Conservation (phyloP, 2,113 vertebrate species). For the Zosterops japonicus region DNA sequence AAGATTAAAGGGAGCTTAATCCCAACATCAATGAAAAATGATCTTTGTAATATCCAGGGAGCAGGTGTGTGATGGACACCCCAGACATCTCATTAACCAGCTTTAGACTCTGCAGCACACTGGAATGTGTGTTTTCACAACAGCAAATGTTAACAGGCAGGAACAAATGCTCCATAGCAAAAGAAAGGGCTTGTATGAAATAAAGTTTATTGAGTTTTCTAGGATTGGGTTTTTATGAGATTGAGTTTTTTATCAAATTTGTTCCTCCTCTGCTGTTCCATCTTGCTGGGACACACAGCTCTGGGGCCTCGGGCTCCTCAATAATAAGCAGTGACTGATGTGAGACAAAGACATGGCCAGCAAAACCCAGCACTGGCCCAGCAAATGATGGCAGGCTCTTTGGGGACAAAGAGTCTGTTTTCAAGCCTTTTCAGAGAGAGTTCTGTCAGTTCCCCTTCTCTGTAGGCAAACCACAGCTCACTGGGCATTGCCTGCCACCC, state of each 20-base stretch:
- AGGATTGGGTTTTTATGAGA: neutral
- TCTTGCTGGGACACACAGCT: neutral
- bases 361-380: neutral
- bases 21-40: neutral
- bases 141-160: neutral
- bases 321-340: neutral
- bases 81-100: neutral
- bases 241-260: neutral
- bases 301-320: neutral
- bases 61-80: neutral
- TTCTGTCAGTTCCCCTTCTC: neutral
- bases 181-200: neutral
- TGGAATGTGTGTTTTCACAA: neutral
- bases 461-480: neutral
- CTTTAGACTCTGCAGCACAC: neutral
- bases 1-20: conserved; percentile 5
- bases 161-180: neutral
- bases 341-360: neutral
- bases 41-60: neutral
- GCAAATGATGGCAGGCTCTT: neutral
- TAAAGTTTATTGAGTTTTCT: neutral
- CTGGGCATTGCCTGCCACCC: neutral
- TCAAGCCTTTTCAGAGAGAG: neutral
- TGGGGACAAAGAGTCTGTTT: neutral
- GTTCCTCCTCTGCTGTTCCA: neutral